These are phyloP conservation scores for Temnopleurus reevesii DNA, from an alignment of 53 echinoderm and acorn worm genomes.

Conservation along the genomic window DNA sequence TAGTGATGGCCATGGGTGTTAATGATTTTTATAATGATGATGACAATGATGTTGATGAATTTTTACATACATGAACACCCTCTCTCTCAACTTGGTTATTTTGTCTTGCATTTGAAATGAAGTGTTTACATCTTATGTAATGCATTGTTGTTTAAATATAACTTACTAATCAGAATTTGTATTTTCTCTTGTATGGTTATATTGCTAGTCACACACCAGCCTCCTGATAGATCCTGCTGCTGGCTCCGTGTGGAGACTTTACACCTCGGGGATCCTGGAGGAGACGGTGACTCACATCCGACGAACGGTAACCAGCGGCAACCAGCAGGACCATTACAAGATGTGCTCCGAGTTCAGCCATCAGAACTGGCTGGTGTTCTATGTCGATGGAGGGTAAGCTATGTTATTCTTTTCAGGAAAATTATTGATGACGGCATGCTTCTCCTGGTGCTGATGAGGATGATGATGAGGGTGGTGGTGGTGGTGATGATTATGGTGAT, in stretches of 20 bases:
- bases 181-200: too few relatives aligned
- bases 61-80: too few relatives aligned
- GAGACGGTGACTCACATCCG: slow-evolving; percentile 82
- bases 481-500: slow-evolving; percentile 4
- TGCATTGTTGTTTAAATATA: too few relatives aligned
- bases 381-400: slow-evolving; percentile 76
- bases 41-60: too few relatives aligned
- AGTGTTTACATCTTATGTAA: too few relatives aligned
- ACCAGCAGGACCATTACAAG: slow-evolving; percentile 72
- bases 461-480: background rate
- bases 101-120: too few relatives aligned
- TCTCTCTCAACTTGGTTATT: too few relatives aligned
- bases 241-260: slow-evolving; percentile 74
- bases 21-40: too few relatives aligned
- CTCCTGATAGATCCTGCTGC: slow-evolving; percentile 75
- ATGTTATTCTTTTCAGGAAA: too few relatives aligned
- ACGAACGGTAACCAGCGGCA: slow-evolving; percentile 65
- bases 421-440: background rate
- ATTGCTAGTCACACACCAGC: slow-evolving; percentile 65
- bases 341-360: slow-evolving; percentile 91
- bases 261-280: slow-evolving; percentile 75
- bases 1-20: too few relatives aligned
- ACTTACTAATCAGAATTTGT: too few relatives aligned
- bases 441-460: background rate
- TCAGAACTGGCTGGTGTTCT: slow-evolving; percentile 85